Percentiles rank a stretch among this genome's conserved stretches.
phyloP scores from a whole-genome alignment of 2,113 vertebrate species.

The Catharus minimus region DNA sequence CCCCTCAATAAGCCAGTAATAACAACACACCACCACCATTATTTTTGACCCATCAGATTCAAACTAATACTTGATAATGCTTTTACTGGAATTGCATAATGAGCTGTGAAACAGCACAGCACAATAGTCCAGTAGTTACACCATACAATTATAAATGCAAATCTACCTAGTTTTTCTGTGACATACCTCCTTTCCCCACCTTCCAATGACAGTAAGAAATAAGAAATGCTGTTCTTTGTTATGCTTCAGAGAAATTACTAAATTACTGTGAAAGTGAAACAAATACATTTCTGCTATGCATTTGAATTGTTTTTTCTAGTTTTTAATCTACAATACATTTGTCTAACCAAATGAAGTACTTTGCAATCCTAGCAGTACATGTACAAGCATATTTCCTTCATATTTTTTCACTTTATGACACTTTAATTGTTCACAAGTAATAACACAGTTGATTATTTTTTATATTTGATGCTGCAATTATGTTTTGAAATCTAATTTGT shows the following conservation, averaged over 20 bases:
- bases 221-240: neutral
- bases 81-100: neutral
- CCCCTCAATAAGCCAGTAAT: neutral
- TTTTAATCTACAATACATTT: slow-evolving; percentile 18
- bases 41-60: neutral
- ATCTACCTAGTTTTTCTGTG: neutral
- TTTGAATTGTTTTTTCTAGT: neutral
- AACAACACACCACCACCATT: neutral
- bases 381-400: neutral
- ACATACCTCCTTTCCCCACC: neutral
- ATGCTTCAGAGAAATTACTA: neutral
- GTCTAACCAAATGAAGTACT: slow-evolving; percentile 27
- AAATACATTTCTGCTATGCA: neutral
- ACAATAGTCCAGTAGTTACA: neutral
- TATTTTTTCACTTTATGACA: slow-evolving; percentile 12
- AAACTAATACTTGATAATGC: neutral
- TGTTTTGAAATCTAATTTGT: slow-evolving; percentile 47
- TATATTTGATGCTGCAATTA: slow-evolving; percentile 42
- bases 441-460: slow-evolving; percentile 56
- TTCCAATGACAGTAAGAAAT: neutral
- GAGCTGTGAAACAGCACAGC: neutral
- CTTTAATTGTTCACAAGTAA: slow-evolving; percentile 54
- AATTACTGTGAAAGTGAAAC: slow-evolving; percentile 1
- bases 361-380: neutral
- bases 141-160: neutral